Evolutionary conservation across 2,888 invertebrate genomes (phyloP).

Genomic region (Drosophila multiciliata): DNA sequence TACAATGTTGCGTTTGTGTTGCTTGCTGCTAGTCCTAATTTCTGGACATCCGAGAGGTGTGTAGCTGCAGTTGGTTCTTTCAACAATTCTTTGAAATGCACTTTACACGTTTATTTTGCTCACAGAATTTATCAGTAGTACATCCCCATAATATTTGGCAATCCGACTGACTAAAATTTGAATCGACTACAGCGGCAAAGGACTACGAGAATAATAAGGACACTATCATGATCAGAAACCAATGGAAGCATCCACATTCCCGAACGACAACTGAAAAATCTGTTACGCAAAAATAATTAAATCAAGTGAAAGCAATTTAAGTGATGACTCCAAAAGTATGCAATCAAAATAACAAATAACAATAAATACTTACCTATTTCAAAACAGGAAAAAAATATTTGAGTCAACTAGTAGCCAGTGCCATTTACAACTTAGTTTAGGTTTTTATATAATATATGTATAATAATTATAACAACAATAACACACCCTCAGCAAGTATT

Average conservation of each 20-base stretch:
- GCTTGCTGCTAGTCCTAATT: conserved; percentile 9
- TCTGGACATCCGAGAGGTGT: conserved; percentile 9
- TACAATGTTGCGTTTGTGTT: conserved; percentile 27
- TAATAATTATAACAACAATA: conserved; percentile 1
- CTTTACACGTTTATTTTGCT: not conserved
- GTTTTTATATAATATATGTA: too few relatives aligned
- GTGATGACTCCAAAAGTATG: conserved; percentile 49
- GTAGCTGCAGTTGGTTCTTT: not conserved
- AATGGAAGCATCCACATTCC: not conserved
- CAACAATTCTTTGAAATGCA: not conserved
- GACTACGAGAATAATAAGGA: not conserved
- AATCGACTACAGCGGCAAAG: not conserved
- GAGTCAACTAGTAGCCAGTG: not conserved
- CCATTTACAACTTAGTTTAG: not conserved
- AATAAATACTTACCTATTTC: too few relatives aligned
- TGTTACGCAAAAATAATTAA: not conserved
- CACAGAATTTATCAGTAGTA: not conserved
- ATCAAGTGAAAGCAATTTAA: conserved; percentile 1
- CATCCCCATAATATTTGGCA: conserved; percentile 21
- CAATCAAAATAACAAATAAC: conserved; percentile 7
- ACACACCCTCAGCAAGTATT: not conserved
- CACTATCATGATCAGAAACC: not conserved
- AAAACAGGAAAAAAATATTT: not conserved
- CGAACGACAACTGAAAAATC: not conserved
- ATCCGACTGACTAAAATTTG: not conserved